Base-by-base conservation (phyloP, 2,113 vertebrate species). In the Poeciliopsis turrubarensis region DNA sequence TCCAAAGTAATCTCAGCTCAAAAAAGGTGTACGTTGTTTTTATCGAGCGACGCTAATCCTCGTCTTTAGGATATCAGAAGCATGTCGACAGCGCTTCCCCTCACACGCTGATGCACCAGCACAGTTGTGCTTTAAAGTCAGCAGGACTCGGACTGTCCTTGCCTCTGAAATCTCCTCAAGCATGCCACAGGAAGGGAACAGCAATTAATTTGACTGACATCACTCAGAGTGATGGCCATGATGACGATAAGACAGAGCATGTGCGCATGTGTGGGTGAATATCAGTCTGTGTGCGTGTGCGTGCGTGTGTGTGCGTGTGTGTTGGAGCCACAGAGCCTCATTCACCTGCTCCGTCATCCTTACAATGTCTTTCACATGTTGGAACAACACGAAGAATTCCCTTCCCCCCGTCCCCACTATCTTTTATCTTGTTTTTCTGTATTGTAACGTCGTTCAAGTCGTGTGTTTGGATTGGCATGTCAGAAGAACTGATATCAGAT, bases 121-220 rank as follows among this genome's bases (percentile, higher is more conserved):
- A 73, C 1, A 83, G 74, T 72, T 62, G 75, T 81, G 84, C 86
- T 92, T 86, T 90, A 77, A 79, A 90, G 77, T 76, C 85, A 80
- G 41, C 68, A 61, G 79, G 81, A 74, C 72, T 74, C 15, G 66
- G 80, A 88, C 90, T 89, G 91, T 82, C 90, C 89, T 91, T 92
- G 88, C 79, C 86, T 89, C 87, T 82, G 68, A 91, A 92, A 88
- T 73, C 88, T 91, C 89, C 89, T 87, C 90, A 86, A 91, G 91
- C 86, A 32, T 85, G 81, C 89, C 84, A 87, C 62, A 31, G 83
- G 82, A 88, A 88, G 82, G 76, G 84, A 91, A 83, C 83, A 80
- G 88, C 86, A 91, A 92, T 93, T 93, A 91, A 89, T 88, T 82
- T 91, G 90, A 93, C 88, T 91, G 89, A 92, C 89, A 93, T 91